phyloP scores from a whole-genome alignment of 2,113 vertebrate genomes.

The Boleophthalmus pectinirostris region DNA sequence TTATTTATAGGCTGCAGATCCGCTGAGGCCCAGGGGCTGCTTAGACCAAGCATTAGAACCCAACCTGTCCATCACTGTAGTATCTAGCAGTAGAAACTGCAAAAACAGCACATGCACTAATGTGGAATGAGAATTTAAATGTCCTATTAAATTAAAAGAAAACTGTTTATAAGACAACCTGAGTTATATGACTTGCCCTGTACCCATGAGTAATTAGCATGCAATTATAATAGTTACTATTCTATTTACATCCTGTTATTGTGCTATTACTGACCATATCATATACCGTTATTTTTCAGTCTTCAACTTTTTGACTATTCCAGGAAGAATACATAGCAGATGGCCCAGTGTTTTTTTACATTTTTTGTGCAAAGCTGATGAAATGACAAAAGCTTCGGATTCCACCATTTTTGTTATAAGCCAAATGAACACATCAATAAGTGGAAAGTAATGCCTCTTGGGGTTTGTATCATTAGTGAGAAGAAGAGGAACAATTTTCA shows the following conservation, averaged over 20 bases:
- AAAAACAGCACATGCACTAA: not conserved
- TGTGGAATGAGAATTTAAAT: not conserved
- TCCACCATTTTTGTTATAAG: not conserved
- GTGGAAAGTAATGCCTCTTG: not conserved
- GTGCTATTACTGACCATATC: too few relatives aligned
- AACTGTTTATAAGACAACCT: too few relatives aligned
- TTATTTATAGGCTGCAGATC: constrained; percentile 72
- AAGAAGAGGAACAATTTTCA: constrained; percentile 33
- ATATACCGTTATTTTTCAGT: not conserved
- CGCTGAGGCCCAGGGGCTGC: constrained; percentile 53
- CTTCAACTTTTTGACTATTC: not conserved
- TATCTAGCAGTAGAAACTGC: not conserved
- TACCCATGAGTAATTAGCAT: not conserved
- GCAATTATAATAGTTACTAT: not conserved
- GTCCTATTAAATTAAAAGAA: not conserved
- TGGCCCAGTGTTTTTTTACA: not conserved
- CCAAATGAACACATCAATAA: not conserved
- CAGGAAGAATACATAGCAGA: not conserved
- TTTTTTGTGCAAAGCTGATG: not conserved
- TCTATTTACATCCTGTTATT: not conserved
- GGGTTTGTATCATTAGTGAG: constrained; percentile 12
- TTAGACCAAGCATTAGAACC: constrained; percentile 64
- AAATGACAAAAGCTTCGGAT: not conserved
- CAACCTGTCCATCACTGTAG: constrained; percentile 26
- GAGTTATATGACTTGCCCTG: not conserved